Evolutionary conservation across 2,888 invertebrate genomes (phyloP).

Genomic region (Xylocampa areola): DNA sequence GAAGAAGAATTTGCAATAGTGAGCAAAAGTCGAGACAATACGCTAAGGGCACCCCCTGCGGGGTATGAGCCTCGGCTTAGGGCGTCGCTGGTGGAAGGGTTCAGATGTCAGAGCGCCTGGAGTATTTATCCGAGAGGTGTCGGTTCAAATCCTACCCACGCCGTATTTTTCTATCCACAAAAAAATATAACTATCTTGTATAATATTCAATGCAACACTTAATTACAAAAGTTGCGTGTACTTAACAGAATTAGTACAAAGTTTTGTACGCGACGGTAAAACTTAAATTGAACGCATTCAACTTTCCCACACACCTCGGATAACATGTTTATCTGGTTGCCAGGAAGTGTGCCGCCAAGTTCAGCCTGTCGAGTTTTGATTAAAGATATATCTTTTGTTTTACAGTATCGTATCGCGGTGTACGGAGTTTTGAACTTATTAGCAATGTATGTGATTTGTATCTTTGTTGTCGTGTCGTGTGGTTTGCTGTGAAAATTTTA

Average conservation of each 20-base stretch:
- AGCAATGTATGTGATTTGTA: background rate
- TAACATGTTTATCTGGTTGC: slow-evolving; percentile 33
- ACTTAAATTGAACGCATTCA: slow-evolving; percentile 59
- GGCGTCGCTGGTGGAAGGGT: no score
- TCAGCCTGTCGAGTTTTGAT: slow-evolving; percentile 13
- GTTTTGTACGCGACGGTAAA: slow-evolving; percentile 9
- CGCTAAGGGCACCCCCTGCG: no score
- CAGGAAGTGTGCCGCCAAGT: slow-evolving; percentile 15
- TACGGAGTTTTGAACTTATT: slow-evolving; percentile 3
- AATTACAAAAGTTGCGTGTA: slow-evolving; percentile 51
- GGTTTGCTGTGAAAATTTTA: background rate
- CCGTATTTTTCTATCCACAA: no score
- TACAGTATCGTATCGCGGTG: background rate
- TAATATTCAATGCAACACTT: slow-evolving; percentile 32
- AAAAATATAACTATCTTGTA: no score
- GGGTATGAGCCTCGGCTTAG: no score
- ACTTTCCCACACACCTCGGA: slow-evolving; percentile 45
- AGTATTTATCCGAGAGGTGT: no score
- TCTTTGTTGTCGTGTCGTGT: background rate
- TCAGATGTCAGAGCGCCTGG: no score
- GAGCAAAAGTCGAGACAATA: no score
- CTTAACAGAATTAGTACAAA: slow-evolving; percentile 33
- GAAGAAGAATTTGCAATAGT: no score
- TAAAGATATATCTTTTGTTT: slow-evolving; percentile 3
- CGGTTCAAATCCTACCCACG: no score